Conservation (phyloP, 92 coral and sea anemone genomes). For the Scolanthus callimorphus region DNA sequence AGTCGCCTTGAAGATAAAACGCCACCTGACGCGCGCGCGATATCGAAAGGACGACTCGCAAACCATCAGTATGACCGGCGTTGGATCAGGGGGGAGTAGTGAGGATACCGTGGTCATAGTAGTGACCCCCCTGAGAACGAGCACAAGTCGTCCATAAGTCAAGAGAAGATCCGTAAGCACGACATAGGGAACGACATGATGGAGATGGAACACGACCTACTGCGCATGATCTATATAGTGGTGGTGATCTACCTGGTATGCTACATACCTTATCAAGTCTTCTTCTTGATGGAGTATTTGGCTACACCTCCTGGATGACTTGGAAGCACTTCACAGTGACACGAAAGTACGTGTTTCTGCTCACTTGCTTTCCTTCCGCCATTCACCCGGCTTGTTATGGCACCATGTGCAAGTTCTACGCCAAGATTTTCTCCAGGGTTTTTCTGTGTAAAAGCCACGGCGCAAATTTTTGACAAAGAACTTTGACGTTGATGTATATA, state of each 20-base stretch:
- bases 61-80: background rate
- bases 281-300: constrained; percentile 30
- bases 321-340: constrained; percentile 9
- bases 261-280: constrained; percentile 66
- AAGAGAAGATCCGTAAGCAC: background rate
- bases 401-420: constrained; percentile 35
- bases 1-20: constrained; percentile 21
- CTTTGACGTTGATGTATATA: too few species aligned
- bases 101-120: background rate
- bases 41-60: background rate
- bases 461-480: too few species aligned
- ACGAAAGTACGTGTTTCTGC: constrained; percentile 16
- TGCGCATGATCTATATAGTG: constrained; percentile 69
- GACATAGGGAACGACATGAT: background rate
- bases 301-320: background rate
- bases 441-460: constrained; percentile 28
- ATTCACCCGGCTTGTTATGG: constrained; percentile 32
- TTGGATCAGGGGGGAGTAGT: background rate
- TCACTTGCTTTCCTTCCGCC: constrained; percentile 36
- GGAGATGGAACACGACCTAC: constrained; percentile 52
- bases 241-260: constrained; percentile 59
- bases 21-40: constrained; percentile 7
- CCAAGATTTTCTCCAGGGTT: constrained; percentile 19
- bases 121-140: background rate
- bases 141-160: background rate